phyloP scores from a whole-genome alignment of 2,113 vertebrate genomes.

The Cyanoliseus patagonus region DNA sequence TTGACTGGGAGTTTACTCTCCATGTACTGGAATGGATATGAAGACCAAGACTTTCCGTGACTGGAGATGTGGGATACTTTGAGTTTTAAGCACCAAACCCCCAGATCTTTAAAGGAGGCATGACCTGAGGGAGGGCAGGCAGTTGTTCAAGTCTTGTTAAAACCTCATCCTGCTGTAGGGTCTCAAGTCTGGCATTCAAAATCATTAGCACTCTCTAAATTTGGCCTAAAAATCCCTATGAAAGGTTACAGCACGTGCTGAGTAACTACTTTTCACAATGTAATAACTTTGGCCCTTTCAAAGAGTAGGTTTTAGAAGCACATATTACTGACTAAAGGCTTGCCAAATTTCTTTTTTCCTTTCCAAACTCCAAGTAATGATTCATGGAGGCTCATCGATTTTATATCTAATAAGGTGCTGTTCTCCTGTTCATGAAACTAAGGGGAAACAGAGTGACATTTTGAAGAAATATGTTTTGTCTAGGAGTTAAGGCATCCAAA shows the following conservation, averaged over 20 bases:
- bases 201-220: conserved; percentile 60
- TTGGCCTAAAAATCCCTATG: conserved; percentile 48
- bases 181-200: conserved; percentile 50
- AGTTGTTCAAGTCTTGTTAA: conserved; percentile 37
- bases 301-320: conserved; percentile 42
- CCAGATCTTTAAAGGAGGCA: background rate
- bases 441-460: background rate
- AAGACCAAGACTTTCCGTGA: background rate
- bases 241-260: conserved; percentile 57
- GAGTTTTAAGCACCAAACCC: conserved; percentile 11
- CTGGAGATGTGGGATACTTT: background rate
- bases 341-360: conserved; percentile 57
- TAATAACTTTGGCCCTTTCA: conserved; percentile 54
- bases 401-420: conserved; percentile 43
- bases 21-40: background rate
- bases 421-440: background rate
- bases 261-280: conserved; percentile 60
- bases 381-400: conserved; percentile 40
- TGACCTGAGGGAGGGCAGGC: background rate
- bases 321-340: conserved; percentile 17
- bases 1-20: background rate
- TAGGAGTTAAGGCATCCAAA: background rate
- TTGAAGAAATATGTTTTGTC: conserved; percentile 37
- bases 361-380: conserved; percentile 23
- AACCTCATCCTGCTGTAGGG: conserved; percentile 44